Base-by-base conservation (phyloP, 1,140 invertebrate genomes). In the Ostrea denselamellosa region DNA sequence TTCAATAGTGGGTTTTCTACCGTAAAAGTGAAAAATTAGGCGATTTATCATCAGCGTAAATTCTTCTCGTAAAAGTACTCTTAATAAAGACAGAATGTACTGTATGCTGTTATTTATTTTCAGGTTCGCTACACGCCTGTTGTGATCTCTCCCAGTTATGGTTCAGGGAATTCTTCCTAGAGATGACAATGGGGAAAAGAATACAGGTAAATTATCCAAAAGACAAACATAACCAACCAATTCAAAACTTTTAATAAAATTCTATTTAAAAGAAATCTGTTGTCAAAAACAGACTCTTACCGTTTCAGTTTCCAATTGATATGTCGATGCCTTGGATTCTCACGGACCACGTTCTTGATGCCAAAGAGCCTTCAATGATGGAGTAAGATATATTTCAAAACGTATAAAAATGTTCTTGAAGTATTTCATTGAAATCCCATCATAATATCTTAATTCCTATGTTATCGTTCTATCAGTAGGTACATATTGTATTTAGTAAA, bases 261-360 rank as follows among this genome's bases (percentile, higher is more conserved):
- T 44, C 34, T 44, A 5, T 44, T 12, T 0, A 34, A 9, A 34
- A 34, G 44, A 81, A 19, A 28, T 81, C 19, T 22, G 14, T 22
- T 81, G 12, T 34, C 19, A 12, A 19, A 34, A 4, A 17, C 8
- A 19, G 34, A 28, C 34, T 28, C 17, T 86, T 86, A 65, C 52
- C 19, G 86, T 96, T 96, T 85, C 96, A 99, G 97, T 99, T 99
- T 95, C 99, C 99, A 0, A 99, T 99, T 93, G 99, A 99, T 95
- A 99, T 99, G 99, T 99, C 98, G 5, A 98, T 99, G 97, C 99
- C 99, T 0, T 99, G 99, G 99, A 99, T 99, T 93, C 96, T 99
- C 28, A 99, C 98, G 0, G 99, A 99, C 96, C 98, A 99, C 93
- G 99, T 99, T 92, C 95, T 99, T 68, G 97, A 97, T 93, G 99